phyloP scores from a whole-genome alignment of 2,797 vertebrate species.

The Acestrorhynchus altus region DNA sequence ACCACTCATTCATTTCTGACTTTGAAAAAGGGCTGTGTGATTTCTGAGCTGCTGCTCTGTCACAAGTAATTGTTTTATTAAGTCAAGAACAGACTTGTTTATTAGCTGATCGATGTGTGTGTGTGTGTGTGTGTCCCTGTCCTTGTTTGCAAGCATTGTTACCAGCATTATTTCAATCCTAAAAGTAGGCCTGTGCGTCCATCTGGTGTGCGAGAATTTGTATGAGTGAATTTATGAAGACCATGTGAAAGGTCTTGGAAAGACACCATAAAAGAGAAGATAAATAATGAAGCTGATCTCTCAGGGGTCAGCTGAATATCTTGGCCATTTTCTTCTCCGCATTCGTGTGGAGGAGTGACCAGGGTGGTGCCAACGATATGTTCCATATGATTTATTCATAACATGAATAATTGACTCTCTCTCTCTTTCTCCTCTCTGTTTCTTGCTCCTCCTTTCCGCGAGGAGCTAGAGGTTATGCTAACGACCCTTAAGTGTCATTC shows the following conservation, averaged over 20 bases:
- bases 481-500: constrained; percentile 38
- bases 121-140: not conserved
- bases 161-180: not conserved
- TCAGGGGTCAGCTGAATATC: constrained; percentile 39
- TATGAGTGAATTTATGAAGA: constrained; percentile 32
- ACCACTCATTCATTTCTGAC: not conserved
- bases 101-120: not conserved
- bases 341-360: constrained; percentile 20
- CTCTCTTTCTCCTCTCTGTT: constrained; percentile 20
- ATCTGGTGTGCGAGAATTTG: not conserved
- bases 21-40: not conserved
- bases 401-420: constrained; percentile 57
- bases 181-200: not conserved
- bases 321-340: constrained; percentile 21
- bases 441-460: constrained; percentile 28
- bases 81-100: not conserved
- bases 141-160: not conserved
- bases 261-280: constrained; percentile 27
- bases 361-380: constrained; percentile 28
- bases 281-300: constrained; percentile 52
- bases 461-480: constrained; percentile 49
- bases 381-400: constrained; percentile 51
- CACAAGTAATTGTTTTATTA: not conserved
- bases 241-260: constrained; percentile 37
- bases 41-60: not conserved